These are phyloP conservation scores for Hyles lineata DNA, from an alignment of 2,888 invertebrate species.

Conservation along the genomic window DNA sequence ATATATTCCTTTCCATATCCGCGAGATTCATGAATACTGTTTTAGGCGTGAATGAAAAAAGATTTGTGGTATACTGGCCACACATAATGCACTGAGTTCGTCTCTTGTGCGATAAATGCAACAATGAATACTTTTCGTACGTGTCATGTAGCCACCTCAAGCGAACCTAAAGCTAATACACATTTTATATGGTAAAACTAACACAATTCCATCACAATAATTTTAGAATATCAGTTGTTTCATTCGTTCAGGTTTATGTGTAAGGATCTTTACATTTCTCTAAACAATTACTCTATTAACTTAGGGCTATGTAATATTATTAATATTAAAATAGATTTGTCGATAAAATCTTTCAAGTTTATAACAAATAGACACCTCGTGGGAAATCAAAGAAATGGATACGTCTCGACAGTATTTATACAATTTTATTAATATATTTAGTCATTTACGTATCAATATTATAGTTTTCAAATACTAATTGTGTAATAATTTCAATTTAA, in stretches of 20 bases:
- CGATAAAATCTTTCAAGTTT: constrained; percentile 78
- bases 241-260: constrained; percentile 71
- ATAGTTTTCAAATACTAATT: constrained; percentile 57
- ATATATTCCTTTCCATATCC: too few species aligned
- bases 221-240: constrained; percentile 84
- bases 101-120: constrained; percentile 23
- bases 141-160: constrained; percentile 32
- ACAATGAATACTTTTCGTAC: constrained; percentile 42
- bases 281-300: constrained; percentile 46
- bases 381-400: constrained; percentile 49
- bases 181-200: constrained; percentile 70
- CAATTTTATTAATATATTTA: constrained; percentile 30
- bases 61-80: neutral
- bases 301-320: constrained; percentile 47
- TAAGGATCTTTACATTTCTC: constrained; percentile 47
- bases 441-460: constrained; percentile 44
- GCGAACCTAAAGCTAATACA: constrained; percentile 50
- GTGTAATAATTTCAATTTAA: constrained; percentile 64
- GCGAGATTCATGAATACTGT: too few species aligned
- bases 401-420: constrained; percentile 20
- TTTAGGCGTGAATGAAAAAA: neutral
- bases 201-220: constrained; percentile 84
- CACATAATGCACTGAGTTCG: neutral
- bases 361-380: constrained; percentile 66
- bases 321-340: constrained; percentile 80